These are phyloP conservation scores for Holcopasites calliopsidis DNA, from an alignment of 1,140 invertebrate species.

Conservation along the genomic window DNA sequence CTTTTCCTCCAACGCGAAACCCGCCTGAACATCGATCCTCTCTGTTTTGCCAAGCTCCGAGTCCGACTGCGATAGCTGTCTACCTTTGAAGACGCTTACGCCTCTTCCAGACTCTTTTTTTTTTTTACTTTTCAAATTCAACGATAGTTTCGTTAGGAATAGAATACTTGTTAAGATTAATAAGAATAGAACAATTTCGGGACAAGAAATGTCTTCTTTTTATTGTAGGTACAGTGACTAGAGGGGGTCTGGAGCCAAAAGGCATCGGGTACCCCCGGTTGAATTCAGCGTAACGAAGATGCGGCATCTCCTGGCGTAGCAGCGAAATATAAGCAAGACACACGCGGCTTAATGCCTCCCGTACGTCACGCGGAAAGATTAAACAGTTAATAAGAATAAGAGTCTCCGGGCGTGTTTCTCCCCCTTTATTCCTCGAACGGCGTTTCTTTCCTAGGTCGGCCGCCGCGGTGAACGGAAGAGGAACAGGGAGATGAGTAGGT, in stretches of 20 bases:
- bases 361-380: constrained; percentile 79
- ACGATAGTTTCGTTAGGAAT: constrained; percentile 17
- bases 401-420: constrained; percentile 70
- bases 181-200: no score
- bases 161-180: no score
- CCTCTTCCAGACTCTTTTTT: no score
- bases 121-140: no score
- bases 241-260: not conserved
- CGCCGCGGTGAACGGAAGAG: constrained; percentile 40
- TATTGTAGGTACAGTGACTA: constrained; percentile 1
- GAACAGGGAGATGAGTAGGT: constrained; percentile 36
- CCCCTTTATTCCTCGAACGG: constrained; percentile 67
- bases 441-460: constrained; percentile 67
- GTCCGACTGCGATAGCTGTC: constrained; percentile 1
- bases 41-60: constrained; percentile 9
- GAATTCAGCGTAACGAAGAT: constrained; percentile 53
- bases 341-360: constrained; percentile 72
- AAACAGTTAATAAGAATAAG: constrained; percentile 81
- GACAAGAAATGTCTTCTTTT: no score
- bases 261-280: constrained; percentile 13
- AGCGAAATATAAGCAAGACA: constrained; percentile 77
- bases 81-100: not conserved
- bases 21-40: constrained; percentile 34
- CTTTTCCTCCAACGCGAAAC: constrained; percentile 22
- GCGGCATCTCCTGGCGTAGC: constrained; percentile 61